A percentile compares a stretch with the other conserved stretches of the same genome.
phyloP scores from a whole-genome alignment of 2,113 vertebrate species.

The Notiomystis cincta region DNA sequence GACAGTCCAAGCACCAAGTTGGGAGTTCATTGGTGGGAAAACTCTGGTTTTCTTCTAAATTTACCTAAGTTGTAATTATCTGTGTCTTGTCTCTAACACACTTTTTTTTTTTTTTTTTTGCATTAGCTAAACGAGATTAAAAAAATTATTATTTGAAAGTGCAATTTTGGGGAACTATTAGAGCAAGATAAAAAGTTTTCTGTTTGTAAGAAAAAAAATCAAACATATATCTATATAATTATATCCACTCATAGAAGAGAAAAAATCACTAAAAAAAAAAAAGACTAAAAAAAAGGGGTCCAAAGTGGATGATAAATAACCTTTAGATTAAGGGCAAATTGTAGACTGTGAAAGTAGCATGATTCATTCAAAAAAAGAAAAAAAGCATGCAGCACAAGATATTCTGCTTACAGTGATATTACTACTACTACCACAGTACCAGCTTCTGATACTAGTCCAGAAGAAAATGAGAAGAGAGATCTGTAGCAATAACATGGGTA shows the following conservation, averaged over 20 bases:
- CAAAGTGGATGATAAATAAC: background rate
- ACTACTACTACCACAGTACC: background rate
- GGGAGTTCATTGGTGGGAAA: background rate
- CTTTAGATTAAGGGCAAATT: background rate
- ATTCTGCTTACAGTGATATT: background rate
- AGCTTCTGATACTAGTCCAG: background rate
- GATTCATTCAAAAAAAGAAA: background rate
- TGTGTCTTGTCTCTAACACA: background rate
- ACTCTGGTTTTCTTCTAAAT: background rate
- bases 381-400: background rate
- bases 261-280: background rate
- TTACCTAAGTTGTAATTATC: background rate
- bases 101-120: background rate
- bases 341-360: background rate
- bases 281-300: background rate
- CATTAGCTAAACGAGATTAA: background rate
- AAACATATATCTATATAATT: accelerated
- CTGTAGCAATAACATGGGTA: accelerated
- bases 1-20: background rate
- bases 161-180: background rate
- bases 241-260: background rate
- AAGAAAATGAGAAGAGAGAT: background rate
- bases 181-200: background rate
- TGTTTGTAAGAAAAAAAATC: background rate
- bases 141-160: background rate